These are phyloP conservation scores for Polydrusus cervinus DNA, from an alignment of 2,888 invertebrate species.

Conservation along the genomic window DNA sequence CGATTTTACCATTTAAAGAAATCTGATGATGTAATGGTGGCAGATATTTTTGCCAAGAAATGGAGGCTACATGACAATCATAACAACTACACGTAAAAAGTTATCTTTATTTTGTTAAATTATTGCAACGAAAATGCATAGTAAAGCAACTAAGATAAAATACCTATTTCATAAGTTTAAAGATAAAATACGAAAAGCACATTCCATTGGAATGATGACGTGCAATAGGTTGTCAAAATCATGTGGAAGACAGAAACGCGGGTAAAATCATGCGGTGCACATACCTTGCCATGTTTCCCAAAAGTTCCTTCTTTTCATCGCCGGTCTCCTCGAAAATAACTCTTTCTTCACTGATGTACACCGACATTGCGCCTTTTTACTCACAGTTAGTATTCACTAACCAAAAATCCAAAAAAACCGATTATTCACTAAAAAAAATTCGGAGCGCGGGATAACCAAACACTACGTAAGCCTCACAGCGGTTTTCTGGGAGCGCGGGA, in stretches of 20 bases:
- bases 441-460: conserved; percentile 70
- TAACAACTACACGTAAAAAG: not conserved
- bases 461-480: conserved; percentile 73
- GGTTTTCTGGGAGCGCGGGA: conserved; percentile 81
- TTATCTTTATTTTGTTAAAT: not conserved
- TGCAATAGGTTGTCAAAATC: conserved; percentile 66
- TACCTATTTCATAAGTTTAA: not conserved
- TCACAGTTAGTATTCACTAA: conserved; percentile 60
- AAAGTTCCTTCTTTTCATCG: conserved; percentile 73
- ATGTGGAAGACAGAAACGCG: conserved; percentile 65
- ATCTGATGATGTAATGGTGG: not conserved
- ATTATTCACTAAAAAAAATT: conserved; percentile 57
- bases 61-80: conserved; percentile 17
- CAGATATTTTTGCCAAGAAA: conserved; percentile 10
- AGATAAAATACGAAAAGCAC: conserved; percentile 24
- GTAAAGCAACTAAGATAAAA: conserved; percentile 1
- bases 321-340: conserved; percentile 74
- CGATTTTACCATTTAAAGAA: no score
- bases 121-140: not conserved
- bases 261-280: conserved; percentile 63
- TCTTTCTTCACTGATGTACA: conserved; percentile 73
- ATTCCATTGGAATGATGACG: conserved; percentile 45
- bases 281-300: conserved; percentile 72
- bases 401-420: conserved; percentile 58
- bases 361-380: conserved; percentile 70